Evolutionary conservation across 2,888 invertebrate genomes (phyloP).

Genomic region (Nomada ferruginata): DNA sequence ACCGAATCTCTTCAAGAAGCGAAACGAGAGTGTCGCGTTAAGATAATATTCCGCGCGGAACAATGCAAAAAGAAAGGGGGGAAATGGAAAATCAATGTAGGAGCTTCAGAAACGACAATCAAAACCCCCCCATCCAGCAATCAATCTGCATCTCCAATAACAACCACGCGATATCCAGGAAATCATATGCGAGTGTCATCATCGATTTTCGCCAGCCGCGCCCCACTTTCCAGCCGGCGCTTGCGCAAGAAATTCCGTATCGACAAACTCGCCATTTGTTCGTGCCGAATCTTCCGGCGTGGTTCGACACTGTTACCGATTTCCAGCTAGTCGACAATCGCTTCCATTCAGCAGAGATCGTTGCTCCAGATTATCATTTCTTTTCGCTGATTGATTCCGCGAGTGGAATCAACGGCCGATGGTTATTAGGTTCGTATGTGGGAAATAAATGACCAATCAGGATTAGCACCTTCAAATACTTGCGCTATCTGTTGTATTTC

Average conservation of each 20-base stretch:
- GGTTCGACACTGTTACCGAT: slow-evolving; percentile 7
- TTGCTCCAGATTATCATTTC: not conserved
- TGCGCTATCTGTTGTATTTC: too few relatives aligned
- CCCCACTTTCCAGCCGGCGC: slow-evolving; percentile 25
- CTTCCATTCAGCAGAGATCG: slow-evolving; percentile 4
- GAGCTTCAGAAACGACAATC: too few relatives aligned
- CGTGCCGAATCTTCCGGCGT: slow-evolving; percentile 8
- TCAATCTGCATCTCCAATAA: not conserved
- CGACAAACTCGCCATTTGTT: slow-evolving; percentile 30
- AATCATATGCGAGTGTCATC: slow-evolving; percentile 30
- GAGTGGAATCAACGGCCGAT: not conserved
- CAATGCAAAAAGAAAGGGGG: too few relatives aligned
- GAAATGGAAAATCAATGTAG: too few relatives aligned
- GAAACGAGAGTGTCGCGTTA: too few relatives aligned
- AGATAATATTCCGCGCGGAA: too few relatives aligned
- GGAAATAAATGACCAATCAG: not conserved
- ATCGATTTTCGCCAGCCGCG: slow-evolving; percentile 34
- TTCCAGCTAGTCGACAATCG: slow-evolving; percentile 8
- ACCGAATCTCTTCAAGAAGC: too few relatives aligned
- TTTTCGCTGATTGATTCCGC: slow-evolving; percentile 6
- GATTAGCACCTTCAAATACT: too few relatives aligned
- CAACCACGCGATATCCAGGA: not conserved
- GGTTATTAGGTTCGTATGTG: not conserved
- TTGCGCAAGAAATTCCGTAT: slow-evolving; percentile 4
- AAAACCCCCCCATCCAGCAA: too few relatives aligned